These are phyloP conservation scores for Hyla sarda DNA, from an alignment of 2,113 vertebrate genomes.

Conservation along the genomic window DNA sequence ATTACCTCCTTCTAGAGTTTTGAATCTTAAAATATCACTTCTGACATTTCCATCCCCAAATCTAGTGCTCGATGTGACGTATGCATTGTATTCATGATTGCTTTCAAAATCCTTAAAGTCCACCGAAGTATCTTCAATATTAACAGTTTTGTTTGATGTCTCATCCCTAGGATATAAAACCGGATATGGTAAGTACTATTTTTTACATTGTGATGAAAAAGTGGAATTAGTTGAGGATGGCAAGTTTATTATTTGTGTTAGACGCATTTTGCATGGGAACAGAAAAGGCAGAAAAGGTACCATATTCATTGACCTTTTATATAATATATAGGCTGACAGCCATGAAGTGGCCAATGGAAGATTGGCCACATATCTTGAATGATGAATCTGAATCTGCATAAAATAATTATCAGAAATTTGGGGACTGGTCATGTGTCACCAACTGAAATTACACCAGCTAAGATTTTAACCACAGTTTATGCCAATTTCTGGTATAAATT, in stretches of 20 bases:
- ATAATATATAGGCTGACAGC: no score
- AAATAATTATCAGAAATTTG: no score
- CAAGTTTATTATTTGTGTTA: background rate
- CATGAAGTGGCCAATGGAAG: no score
- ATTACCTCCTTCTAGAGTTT: slow-evolving; percentile 87
- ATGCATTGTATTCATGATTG: slow-evolving; percentile 81
- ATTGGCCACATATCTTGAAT: no score
- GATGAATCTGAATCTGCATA: no score
- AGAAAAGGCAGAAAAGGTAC: no score
- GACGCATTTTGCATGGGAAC: background rate
- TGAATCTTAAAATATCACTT: slow-evolving; percentile 81
- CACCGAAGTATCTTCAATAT: slow-evolving; percentile 74
- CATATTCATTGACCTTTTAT: no score
- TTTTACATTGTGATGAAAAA: background rate
- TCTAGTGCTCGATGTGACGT: slow-evolving; percentile 87
- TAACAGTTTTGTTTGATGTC: slow-evolving; percentile 74
- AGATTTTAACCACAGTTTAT: no score
- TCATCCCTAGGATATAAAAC: slow-evolving; percentile 71
- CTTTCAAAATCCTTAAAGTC: slow-evolving; percentile 84
- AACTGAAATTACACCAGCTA: no score
- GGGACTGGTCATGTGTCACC: no score
- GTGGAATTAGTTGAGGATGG: no score
- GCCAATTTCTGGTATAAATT: no score
- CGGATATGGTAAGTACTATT: background rate
- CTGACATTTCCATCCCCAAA: slow-evolving; percentile 86